Evolutionary conservation across 2,888 invertebrate genomes (phyloP), one percentile per base, ranked within the genome.

Genomic region (Apotomis betuletana): DNA sequence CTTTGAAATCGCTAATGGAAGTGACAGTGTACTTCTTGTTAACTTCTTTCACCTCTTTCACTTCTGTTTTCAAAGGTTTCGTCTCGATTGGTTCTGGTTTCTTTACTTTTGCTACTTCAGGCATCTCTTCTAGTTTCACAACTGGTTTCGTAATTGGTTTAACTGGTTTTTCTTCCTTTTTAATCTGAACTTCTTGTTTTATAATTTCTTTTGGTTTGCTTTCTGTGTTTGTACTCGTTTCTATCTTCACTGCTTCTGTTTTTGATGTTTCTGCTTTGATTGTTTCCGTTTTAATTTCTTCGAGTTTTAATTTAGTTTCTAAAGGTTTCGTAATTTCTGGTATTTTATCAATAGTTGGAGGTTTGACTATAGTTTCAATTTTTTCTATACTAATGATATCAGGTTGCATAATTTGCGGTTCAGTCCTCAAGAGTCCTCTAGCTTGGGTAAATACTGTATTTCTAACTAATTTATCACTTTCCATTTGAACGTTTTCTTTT

Each of bases 371-470:
- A 12, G 5, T 55, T 55, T 63, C 62, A 10, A 69, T 58, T 58
- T 67, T 72, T 41, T 74, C 63, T 38, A 69, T 72, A 36, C 63
- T 69, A 8, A 63, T 58, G 5, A 61, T 59, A 12, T 67, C 67
- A 13, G 63, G 55, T 63, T 68, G 70, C 67, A 61, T 41, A 3
- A 59, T 55, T 49, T 68, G 81, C 76, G 88, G 89, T 49, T 89
- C 89, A 61, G 82, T 84, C 54, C 90, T 75, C 58, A 90, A 75
- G 77, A 90, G 84, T 0, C 89, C 90, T 52, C 91, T 84, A 0
- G 92, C 92, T 86, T 92, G 92, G 1, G 88, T 86, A 69, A 78
- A 92, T 3, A 92, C 91, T 5, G 92, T 92, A 60, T 91, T 91
- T 76, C 92, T 84, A n/a, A 90, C 76, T 57, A 89, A 78, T 76